Base-by-base conservation (phyloP, 1,140 invertebrate genomes). In the Formica exsecta region DNA sequence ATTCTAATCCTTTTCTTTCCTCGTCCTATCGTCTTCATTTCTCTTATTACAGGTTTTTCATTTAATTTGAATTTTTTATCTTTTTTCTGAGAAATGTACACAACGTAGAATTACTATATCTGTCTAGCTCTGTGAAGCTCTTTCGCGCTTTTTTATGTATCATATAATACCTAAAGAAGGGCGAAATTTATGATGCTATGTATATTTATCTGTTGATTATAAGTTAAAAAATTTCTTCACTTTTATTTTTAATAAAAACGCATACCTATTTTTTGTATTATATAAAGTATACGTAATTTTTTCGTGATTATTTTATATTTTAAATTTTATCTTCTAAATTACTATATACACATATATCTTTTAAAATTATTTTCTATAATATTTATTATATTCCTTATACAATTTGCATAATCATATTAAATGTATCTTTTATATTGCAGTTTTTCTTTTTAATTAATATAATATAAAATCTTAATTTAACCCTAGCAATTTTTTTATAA, bases 1-100 rank as follows among this genome's bases (percentile, higher is more conserved):
- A 68, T 65, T 64, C 41, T 38, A 11, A 66, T 54, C 22, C 79
- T 81, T 68, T 86, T 64, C n/a, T 85, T 44, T 80, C 70, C 19
- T 70, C 65, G 41, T 16, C 1, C 19, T 19, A 7, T 11, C 38
- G 6, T 61, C 13, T 62, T 54, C n/a, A 61, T 57, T 38, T 32
- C 59, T 68, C 36, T 57, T 68, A 81, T 57, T 81, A 16, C 38
- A 3, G 16, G 4, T 29, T 80, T 80, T 68, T 70, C 11, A 70
- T 38, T 80, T 41, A 29, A 8, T 41, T 59, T 70, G 9, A 25
- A 70, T 41, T 80, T 80, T 70, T 70, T 59, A 65, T 68, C n/a
- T 2, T 19, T 68, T 51, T 1, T 25, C 8, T 22, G n/a, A 9
- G 2, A 41, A 57, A 22, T 80, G 57, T 80, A 29, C 36, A 57